Evolutionary conservation across 2,113 vertebrate species (phyloP).

Genomic region (Emydocephalus ijimae): DNA sequence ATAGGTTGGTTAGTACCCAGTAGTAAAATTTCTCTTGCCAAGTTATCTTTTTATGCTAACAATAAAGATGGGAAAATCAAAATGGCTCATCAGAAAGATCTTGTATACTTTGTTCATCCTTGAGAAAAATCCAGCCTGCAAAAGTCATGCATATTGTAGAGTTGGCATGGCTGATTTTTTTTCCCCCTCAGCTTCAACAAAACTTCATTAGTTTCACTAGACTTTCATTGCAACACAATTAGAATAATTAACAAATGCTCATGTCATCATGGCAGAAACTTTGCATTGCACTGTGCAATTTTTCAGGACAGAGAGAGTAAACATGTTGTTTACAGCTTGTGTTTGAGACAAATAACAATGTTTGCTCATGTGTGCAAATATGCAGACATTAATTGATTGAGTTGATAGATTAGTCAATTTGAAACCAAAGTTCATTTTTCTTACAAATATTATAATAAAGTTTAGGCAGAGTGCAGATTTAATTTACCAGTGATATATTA

Average conservation of each 20-base stretch:
- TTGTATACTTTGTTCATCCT: not conserved
- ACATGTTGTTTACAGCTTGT: constrained; percentile 1
- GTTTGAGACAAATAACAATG: constrained; percentile 20
- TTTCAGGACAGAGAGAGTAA: not conserved
- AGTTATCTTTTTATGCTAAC: not conserved
- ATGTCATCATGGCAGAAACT: constrained; percentile 41
- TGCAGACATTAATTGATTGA: not conserved
- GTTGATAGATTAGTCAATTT: not conserved
- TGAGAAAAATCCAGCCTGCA: not conserved
- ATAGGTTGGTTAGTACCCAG: not conserved
- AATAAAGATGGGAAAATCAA: not conserved
- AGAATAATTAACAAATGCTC: constrained; percentile 47
- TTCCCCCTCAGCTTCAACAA: constrained; percentile 15
- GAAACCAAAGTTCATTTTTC: not conserved
- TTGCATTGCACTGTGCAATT: constrained; percentile 28
- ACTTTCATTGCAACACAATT: constrained; percentile 52
- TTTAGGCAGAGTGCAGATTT: not conserved
- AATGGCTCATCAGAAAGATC: not conserved
- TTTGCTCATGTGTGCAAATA: not conserved
- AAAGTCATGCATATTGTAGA: not conserved
- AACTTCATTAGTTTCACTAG: constrained; percentile 59
- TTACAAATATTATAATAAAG: not conserved
- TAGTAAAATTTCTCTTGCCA: not conserved
- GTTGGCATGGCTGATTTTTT: constrained; percentile 28
- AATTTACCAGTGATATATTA: not conserved